Conservation (phyloP, 2,888 invertebrate species). For the Omphaloscelis lunosa region DNA sequence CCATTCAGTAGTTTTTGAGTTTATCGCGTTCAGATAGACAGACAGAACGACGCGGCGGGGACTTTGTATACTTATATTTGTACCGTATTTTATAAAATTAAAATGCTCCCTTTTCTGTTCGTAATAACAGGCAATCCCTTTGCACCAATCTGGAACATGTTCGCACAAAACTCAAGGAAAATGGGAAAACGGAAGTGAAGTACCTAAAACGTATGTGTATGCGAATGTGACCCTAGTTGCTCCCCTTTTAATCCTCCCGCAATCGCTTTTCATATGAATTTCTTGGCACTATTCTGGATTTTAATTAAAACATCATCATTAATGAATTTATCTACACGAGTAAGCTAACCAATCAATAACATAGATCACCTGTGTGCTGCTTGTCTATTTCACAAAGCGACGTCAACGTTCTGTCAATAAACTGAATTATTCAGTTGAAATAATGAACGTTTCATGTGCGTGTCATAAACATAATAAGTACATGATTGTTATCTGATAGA, state of each 20-base stretch:
- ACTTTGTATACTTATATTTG: not conserved
- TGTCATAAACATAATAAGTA: constrained; percentile 53
- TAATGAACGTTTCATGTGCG: constrained; percentile 44
- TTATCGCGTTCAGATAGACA: no score
- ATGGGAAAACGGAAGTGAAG: constrained; percentile 28
- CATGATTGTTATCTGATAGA: constrained; percentile 55
- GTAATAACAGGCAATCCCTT: constrained; percentile 46
- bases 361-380: constrained; percentile 8
- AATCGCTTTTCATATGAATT: constrained; percentile 35
- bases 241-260: constrained; percentile 42
- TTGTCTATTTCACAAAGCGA: constrained; percentile 27
- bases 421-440: constrained; percentile 56
- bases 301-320: constrained; percentile 36
- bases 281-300: constrained; percentile 20
- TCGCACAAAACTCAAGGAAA: constrained; percentile 50
- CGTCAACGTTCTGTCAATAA: constrained; percentile 42
- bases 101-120: constrained; percentile 31
- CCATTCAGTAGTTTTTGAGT: no score
- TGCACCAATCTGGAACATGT: constrained; percentile 52
- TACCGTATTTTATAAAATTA: not conserved
- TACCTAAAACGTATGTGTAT: constrained; percentile 10
- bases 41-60: no score
- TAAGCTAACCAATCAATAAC: constrained; percentile 10
- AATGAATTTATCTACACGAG: not conserved
- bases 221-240: constrained; percentile 22